Base-by-base conservation (phyloP, 2,113 vertebrate species). In the Antennarius striatus region DNA sequence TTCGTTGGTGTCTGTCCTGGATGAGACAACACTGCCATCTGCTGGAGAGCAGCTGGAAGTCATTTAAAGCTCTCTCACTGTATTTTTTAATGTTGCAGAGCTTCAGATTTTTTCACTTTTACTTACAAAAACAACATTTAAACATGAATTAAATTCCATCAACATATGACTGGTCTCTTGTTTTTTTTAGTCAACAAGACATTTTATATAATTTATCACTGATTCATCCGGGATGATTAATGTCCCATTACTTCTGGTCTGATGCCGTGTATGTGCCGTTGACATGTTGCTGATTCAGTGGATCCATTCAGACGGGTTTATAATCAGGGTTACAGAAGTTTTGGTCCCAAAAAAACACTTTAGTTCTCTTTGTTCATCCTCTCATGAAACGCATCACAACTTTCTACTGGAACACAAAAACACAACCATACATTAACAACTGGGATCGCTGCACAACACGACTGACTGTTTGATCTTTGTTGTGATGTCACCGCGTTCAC, bases 61-160 rank as follows among this genome's bases (percentile, higher is more conserved):
- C 0, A 11, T 2, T 11, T 12, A 2, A 50, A 56, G 14, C n/a
- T 6, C 51, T 48, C 56, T 84, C 86, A 87, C 54, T 58, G 46
- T 56, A 85, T 81, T 78, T 83, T 65, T 79, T 71, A 77, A 73
- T 77, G 65, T 82, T 85, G 86, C 83, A 89, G 59, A 88, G 73
- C 83, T 82, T 82, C 62, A 61, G 61, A 79, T 52, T 46, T 17
- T 53, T 58, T 80, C 84, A 77, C 7, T 4, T 36, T 36, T 36
- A 22, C 2, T 36, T 5, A 36, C 32, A 36, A 36, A 36, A 36
- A 3, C 32, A 36, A 36, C 3, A 36, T 36, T 36, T 36, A 36
- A 36, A 36, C 32, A 36, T 36, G 32, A 36, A 36, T 36, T 36
- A 36, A 36, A 36, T 36, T 36, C 32, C 4, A 36, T 36, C 32